Evolutionary conservation across 2,888 invertebrate genomes (phyloP), one percentile per base, ranked within the genome.

Genomic region (Fabriciana adippe): DNA sequence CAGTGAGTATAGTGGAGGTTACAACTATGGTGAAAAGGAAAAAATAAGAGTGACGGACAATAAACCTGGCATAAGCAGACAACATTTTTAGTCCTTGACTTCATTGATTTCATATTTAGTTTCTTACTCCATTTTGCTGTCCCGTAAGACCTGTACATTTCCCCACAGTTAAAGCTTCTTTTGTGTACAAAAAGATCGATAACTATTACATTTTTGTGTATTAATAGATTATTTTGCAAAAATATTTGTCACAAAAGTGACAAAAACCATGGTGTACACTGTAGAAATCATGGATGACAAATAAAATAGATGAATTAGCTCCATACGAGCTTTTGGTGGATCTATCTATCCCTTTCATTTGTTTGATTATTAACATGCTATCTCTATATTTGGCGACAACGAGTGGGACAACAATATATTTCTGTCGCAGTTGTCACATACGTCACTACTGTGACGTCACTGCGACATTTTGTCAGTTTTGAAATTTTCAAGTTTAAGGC

Each of bases 11-110:
- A 51, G 89, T 88, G 64, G 88, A 90, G 72, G 92, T 81, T 68
- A 83, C 80, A 79, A 86, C 84, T 78, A 92, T 82, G 71, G 79
- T 78, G 72, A 90, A 86, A 77, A 93, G 80, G 76, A 89, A 81
- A 70, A 92, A 78, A 78, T 89, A 92, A 73, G 91, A 89, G 79
- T 90, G 87, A 72, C 89, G 90, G 76, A 92, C 93, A 81, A 93
- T 88, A 84, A 92, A 88, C 77, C 85, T 89, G 81, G 93, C 90
- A 81, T 93, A 93, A 76, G 84, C 81, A 79, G 88, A 85, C 83
- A 92, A 85, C 91, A 92, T 91, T 75, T 84, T 89, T 77, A 76
- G 77, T 76, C 76, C 77, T 77, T 76, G 78, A 75, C 74, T 85
- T 82, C 81, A 79, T 74, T 74, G 80, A 76, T 85, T 76, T 88